Conservation (phyloP, 1,140 invertebrate genomes). For the Trichomalopsis sarcophagae region DNA sequence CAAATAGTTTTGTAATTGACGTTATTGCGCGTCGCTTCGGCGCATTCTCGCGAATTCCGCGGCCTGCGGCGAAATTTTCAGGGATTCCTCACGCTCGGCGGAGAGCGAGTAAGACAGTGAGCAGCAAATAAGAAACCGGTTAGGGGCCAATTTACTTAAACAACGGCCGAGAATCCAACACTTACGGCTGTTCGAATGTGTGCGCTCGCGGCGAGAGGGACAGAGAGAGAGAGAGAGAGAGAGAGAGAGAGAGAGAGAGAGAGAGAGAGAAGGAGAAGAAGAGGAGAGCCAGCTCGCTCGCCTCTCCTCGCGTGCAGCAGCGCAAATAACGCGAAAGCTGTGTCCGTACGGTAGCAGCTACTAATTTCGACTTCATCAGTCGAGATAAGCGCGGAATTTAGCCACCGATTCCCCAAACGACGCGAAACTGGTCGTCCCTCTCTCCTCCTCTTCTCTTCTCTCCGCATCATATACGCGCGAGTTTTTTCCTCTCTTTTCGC, state of each 20-base stretch:
- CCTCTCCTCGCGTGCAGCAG: slow-evolving; percentile 15
- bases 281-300: too few species aligned
- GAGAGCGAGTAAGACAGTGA: slow-evolving; percentile 72
- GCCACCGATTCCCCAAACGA: slow-evolving; percentile 58
- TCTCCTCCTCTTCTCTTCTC: slow-evolving; percentile 38
- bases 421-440: slow-evolving; percentile 63
- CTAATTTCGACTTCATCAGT: slow-evolving; percentile 73
- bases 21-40: slow-evolving; percentile 29
- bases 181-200: slow-evolving; percentile 63
- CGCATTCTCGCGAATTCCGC: slow-evolving; percentile 50
- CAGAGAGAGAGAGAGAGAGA: not conserved
- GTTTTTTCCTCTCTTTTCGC: not conserved
- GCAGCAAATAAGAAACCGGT: slow-evolving; percentile 75
- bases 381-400: slow-evolving; percentile 72
- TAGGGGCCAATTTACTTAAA: slow-evolving; percentile 74
- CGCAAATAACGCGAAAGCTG: slow-evolving; percentile 31
- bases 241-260: not conserved
- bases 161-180: slow-evolving; percentile 74
- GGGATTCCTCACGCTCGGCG: not conserved
- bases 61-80: slow-evolving; percentile 47
- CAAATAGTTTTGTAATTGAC: slow-evolving; percentile 34
- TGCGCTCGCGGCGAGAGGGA: not conserved
- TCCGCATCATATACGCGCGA: not conserved
- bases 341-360: slow-evolving; percentile 71
- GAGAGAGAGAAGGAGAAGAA: not conserved